phyloP scores from a whole-genome alignment of 1,140 invertebrate species.

The Rhagoletis pomonella region DNA sequence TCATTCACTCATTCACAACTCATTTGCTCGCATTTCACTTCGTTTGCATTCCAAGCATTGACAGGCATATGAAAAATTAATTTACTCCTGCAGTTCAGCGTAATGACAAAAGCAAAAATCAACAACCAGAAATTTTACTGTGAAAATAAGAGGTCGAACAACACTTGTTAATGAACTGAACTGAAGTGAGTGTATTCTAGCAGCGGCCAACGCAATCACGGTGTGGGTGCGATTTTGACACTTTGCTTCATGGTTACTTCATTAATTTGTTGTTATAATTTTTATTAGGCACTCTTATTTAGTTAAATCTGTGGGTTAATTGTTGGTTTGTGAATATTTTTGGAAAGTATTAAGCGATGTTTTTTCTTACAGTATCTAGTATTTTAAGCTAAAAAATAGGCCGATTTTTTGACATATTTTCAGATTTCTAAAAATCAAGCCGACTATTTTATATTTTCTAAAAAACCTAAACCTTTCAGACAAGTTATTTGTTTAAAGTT shows the following conservation, averaged over 20 bases:
- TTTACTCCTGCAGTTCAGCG: constrained; percentile 8
- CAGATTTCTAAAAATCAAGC: no score
- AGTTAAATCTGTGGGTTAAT: not conserved
- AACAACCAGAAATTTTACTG: not conserved
- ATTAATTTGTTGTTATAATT: constrained; percentile 7
- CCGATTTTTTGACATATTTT: no score
- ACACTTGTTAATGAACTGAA: constrained; percentile 43
- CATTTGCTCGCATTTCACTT: not conserved
- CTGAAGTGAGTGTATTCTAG: no score
- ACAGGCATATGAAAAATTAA: constrained; percentile 47
- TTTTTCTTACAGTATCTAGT: no score
- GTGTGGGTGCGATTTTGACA: not conserved
- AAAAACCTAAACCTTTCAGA: no score
- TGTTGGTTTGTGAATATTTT: not conserved
- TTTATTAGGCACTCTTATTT: not conserved
- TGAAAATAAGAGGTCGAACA: not conserved
- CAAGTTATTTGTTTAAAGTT: no score
- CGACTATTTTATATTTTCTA: no score
- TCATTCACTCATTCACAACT: not conserved
- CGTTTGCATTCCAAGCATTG: not conserved
- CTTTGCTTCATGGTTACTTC: not conserved
- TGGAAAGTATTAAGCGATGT: not conserved
- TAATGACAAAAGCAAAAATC: constrained; percentile 35
- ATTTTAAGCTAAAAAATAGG: no score
- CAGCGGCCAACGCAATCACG: no score